phyloP scores from a whole-genome alignment of 2,888 invertebrate genomes.

The Hirtodrosophila duncani region DNA sequence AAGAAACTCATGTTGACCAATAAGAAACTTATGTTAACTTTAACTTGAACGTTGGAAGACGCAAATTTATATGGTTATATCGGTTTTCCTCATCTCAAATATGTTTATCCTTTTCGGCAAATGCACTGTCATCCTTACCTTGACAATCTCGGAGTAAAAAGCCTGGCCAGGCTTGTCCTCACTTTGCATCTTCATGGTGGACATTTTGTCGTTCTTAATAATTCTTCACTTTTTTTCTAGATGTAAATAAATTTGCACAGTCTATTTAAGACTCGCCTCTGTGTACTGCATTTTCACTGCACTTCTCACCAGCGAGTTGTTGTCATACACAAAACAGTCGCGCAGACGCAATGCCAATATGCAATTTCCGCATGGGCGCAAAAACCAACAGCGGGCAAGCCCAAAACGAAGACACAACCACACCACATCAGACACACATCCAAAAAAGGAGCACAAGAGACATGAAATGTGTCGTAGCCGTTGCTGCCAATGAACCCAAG shows the following conservation, averaged over 20 bases:
- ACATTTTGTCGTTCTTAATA: constrained; percentile 23
- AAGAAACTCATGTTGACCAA: too few species aligned
- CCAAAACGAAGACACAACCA: constrained; percentile 1
- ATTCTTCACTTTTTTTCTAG: constrained; percentile 1
- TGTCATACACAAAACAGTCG: constrained; percentile 31
- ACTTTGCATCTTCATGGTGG: neutral
- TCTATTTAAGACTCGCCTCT: too few species aligned
- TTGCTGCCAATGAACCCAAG: constrained; percentile 22
- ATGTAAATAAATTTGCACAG: too few species aligned
- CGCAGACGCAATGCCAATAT: constrained; percentile 60
- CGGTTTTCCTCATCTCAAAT: too few species aligned
- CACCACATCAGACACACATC: constrained; percentile 14
- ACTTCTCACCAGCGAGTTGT: constrained; percentile 7
- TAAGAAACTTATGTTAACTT: too few species aligned
- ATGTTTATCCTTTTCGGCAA: too few species aligned
- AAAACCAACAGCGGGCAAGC: constrained; percentile 11
- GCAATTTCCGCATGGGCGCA: constrained; percentile 36
- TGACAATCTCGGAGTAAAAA: constrained; percentile 17
- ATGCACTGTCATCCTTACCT: constrained; percentile 14
- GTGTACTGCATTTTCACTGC: constrained; percentile 10
- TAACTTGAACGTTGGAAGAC: too few species aligned
- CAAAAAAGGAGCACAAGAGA: constrained; percentile 28
- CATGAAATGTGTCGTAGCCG: constrained; percentile 25
- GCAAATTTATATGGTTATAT: neutral
- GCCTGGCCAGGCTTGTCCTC: constrained; percentile 6